Base-by-base conservation (phyloP, 2,888 invertebrate species). In the Oligia strigilis region DNA sequence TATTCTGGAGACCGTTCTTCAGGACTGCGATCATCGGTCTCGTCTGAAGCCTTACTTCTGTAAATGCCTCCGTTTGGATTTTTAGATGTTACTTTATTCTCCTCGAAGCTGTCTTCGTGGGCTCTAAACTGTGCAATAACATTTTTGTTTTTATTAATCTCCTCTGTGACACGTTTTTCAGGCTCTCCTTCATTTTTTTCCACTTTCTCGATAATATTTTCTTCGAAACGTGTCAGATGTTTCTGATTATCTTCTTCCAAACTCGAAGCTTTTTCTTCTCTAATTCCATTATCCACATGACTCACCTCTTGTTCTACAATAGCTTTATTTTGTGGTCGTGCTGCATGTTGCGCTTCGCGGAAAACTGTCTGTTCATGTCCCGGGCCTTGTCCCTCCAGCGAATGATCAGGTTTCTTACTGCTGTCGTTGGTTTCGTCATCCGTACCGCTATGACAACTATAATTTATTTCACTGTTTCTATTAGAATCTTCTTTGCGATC, bases 21-120 rank as follows among this genome's bases (percentile, higher is more conserved):
- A 40, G 83, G 52, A 14, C 46, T 23, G 6, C 2, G 19, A n/a
- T 64, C 49, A 8, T 17, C n/a, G 5, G 5, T 74, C 4, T 58
- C 11, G 5, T 82, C 62, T 17, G 40, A 46, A 55, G 0, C 19
- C 11, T 40, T 43, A 43, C 9, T 81, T 14, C n/a, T 64, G 19
- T 43, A 17, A 49, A n/a, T 8, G 9, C 2, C 40, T 3, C 14
- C 3, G 4, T 46, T 0, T 4, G 29, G 23, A 13, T 66, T 40
- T 23, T 66, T 14, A 23, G 65, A 52, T 40, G 62, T 29, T 2
- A 78, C n/a, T 62, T 67, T 73, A 36, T 74, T 83, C 0, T 73
- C 52, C 6, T 76, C 46, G 0, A 52, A 36, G 0, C 52, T 14
- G 0, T 67, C 49, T 19, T 71, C 46, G 0, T 19, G 6, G 40